Percentiles rank a stretch among this genome's conserved stretches.
Evolutionary conservation across 2,797 vertebrate genomes (phyloP).

Genomic region (Perdix hodgsoniae): DNA sequence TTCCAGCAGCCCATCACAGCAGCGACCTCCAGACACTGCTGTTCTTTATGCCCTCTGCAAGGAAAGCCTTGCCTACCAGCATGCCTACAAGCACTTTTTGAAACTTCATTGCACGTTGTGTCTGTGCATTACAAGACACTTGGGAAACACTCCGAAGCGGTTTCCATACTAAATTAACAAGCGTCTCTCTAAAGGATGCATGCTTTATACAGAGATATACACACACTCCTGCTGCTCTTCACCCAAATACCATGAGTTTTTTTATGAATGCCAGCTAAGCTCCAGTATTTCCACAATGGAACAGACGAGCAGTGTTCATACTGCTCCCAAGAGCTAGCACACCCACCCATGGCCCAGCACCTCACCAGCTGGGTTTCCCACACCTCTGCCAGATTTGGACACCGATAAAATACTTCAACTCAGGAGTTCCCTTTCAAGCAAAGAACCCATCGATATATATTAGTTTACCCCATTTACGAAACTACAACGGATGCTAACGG

Average conservation of each 20-base stretch:
- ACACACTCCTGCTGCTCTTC: conserved; percentile 9
- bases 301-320: background rate
- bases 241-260: conserved; percentile 34
- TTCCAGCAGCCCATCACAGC: background rate
- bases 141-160: conserved; percentile 43
- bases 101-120: background rate
- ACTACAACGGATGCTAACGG: background rate
- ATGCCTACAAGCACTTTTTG: background rate
- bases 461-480: background rate
- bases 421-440: background rate
- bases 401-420: background rate
- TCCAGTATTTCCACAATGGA: background rate
- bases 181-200: conserved; percentile 24
- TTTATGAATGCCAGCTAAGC: background rate
- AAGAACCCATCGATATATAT: conserved; percentile 20
- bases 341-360: background rate
- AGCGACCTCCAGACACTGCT: background rate
- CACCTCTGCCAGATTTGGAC: background rate
- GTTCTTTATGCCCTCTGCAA: background rate
- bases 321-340: background rate
- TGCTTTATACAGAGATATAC: conserved; percentile 28
- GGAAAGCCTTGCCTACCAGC: background rate
- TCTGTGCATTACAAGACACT: background rate
- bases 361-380: background rate
- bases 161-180: conserved; percentile 46